Evolutionary conservation across 2,113 vertebrate genomes (phyloP), one percentile per base, ranked within the genome.

Genomic region (Hiodon alosoides): DNA sequence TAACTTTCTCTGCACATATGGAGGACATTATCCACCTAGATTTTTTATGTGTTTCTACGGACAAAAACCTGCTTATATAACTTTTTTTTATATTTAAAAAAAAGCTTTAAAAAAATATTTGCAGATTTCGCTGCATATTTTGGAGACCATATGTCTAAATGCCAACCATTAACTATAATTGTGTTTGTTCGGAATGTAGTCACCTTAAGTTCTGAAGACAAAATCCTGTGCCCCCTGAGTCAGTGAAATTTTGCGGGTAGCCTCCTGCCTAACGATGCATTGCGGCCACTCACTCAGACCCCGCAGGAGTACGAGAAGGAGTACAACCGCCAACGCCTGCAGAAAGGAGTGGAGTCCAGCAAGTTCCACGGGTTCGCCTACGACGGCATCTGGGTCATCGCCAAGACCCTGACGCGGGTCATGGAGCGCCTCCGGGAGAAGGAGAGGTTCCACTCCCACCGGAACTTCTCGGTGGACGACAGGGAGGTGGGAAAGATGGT

Each of bases 331-430:
- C 95, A 95, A 83, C 92, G 96, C 2, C 93, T 92, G 14, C 95
- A 95, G 68, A 92, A 92, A 83, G 90, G 91, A 4, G 94, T 96
- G 67, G 96, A 98, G 76, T 83, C 97, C 83, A 98, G 97, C 86
- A 99, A 99, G 88, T 99, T 98, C 85, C 97, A 99, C 3, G 97
- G 97, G 74, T 99, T 97, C 31, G 97, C 97, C 73, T 99, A 99
- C 3, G 97, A 99, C 2, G 97, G 97, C 83, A 99, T 99, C 89
- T 99, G 97, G 97, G 97, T 99, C 77, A 99, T 99, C 54, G 97
- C 97, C 17, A 96, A 94, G 86, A 98, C 97, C 0, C 83, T 98
- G 46, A 95, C 94, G 46, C 87, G 95, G 13, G 96, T 96, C 73
- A 96, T 96, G 94, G 95, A 97, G 78, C 89, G 93, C 1, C 91